A percentile compares a stretch with the other conserved stretches of the same genome.
These are phyloP conservation scores for Arrhopalites spinosus DNA, from an alignment of 2,888 invertebrate species.

Conservation along the genomic window DNA sequence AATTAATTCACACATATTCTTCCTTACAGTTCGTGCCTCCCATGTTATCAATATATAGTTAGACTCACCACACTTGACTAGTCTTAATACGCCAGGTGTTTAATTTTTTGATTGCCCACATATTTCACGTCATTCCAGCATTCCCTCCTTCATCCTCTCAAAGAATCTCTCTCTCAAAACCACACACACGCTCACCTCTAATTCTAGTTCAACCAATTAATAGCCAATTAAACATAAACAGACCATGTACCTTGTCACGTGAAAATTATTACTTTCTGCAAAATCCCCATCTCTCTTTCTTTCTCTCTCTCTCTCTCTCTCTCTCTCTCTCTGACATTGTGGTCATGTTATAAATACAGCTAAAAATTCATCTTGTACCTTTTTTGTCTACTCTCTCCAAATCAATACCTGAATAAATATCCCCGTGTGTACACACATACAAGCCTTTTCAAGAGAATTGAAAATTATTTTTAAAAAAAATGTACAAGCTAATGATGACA, in stretches of 20 bases:
- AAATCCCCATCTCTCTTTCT: background rate
- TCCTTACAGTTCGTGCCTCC: constrained; percentile 1
- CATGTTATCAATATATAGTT: too few species aligned
- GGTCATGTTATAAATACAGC: too few species aligned
- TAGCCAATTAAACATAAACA: constrained; percentile 31
- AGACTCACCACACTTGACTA: background rate
- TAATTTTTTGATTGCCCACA: constrained; percentile 12
- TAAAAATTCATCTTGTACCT: too few species aligned
- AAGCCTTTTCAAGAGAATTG: too few species aligned
- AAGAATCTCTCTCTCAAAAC: background rate
- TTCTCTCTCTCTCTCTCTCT: background rate
- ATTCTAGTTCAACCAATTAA: constrained; percentile 20
- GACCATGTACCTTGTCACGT: constrained; percentile 1
- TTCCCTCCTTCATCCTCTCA: background rate
- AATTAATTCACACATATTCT: constrained; percentile 32
- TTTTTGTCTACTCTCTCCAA: too few species aligned
- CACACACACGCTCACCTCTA: background rate
- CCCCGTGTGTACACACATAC: too few species aligned
- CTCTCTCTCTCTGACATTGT: background rate
- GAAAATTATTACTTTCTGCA: background rate
- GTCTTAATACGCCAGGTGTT: constrained; percentile 11
- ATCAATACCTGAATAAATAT: too few species aligned
- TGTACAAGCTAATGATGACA: too few species aligned
- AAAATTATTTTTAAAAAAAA: too few species aligned
- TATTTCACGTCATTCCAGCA: background rate